Conservation (phyloP, 2,113 vertebrate species). For the Passer domesticus region DNA sequence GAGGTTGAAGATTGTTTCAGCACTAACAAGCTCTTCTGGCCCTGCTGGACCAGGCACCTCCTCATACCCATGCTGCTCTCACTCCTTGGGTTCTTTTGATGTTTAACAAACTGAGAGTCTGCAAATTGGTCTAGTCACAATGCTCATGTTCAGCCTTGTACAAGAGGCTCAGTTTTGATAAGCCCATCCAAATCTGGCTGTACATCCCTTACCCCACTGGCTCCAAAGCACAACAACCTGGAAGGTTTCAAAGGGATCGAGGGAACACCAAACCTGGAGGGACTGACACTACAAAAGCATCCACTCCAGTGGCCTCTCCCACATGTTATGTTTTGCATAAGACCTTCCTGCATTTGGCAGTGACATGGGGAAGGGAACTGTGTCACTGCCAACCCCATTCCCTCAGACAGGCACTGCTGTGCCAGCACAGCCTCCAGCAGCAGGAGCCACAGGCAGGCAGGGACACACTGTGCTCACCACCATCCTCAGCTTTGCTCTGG, state of each 20-base stretch:
- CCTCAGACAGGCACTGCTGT: neutral
- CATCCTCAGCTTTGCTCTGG: neutral
- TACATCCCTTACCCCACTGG: no score
- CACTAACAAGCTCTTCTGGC: neutral
- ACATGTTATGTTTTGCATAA: accelerated
- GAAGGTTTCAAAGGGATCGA: neutral
- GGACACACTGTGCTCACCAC: accelerated
- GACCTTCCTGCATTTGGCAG: neutral
- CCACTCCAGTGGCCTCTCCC: neutral
- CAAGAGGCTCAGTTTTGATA: neutral
- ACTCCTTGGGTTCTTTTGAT: neutral
- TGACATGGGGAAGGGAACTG: neutral
- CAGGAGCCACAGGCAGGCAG: neutral
- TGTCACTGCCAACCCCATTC: neutral
- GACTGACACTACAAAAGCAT: neutral
- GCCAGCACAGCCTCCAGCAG: neutral
- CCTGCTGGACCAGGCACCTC: neutral
- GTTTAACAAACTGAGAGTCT: neutral
- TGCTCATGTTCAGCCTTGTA: neutral
- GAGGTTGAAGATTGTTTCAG: neutral
- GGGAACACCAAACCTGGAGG: neutral
- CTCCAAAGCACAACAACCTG: accelerated
- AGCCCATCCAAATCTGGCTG: neutral
- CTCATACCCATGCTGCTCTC: neutral
- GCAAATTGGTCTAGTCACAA: neutral